Conservation (phyloP, 2,888 invertebrate genomes). For the Melangyna quadrimaculata region DNA sequence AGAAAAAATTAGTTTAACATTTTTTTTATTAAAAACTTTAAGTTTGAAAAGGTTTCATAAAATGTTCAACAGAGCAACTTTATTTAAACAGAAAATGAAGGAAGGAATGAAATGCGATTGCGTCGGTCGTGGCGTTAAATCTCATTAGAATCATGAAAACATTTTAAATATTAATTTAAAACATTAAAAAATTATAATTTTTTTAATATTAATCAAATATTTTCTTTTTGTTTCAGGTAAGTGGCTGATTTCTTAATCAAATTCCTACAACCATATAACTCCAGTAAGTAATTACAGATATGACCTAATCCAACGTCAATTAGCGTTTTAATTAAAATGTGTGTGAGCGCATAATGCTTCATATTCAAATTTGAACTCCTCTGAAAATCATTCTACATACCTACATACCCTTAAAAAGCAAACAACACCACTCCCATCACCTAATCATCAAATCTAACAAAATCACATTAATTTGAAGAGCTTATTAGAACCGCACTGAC, state of each 20-base stretch:
- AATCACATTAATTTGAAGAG: conserved; percentile 49
- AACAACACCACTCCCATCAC: too few species aligned
- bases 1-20: too few species aligned
- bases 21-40: too few species aligned
- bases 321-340: neutral
- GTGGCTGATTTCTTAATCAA: neutral
- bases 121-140: too few species aligned
- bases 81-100: too few species aligned
- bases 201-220: neutral
- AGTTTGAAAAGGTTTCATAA: too few species aligned
- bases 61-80: too few species aligned
- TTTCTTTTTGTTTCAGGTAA: conserved; percentile 32
- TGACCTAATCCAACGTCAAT: neutral
- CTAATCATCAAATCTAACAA: neutral
- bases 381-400: neutral
- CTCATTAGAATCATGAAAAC: too few species aligned
- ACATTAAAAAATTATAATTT: neutral
- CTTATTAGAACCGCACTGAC: conserved; percentile 41
- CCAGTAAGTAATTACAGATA: neutral
- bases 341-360: neutral
- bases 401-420: neutral
- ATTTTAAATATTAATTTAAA: too few species aligned
- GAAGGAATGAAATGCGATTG: too few species aligned
- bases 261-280: neutral
- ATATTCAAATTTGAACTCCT: neutral